phyloP scores from a whole-genome alignment of 2,888 invertebrate genomes.

The Harpagoxenus sublaevis region DNA sequence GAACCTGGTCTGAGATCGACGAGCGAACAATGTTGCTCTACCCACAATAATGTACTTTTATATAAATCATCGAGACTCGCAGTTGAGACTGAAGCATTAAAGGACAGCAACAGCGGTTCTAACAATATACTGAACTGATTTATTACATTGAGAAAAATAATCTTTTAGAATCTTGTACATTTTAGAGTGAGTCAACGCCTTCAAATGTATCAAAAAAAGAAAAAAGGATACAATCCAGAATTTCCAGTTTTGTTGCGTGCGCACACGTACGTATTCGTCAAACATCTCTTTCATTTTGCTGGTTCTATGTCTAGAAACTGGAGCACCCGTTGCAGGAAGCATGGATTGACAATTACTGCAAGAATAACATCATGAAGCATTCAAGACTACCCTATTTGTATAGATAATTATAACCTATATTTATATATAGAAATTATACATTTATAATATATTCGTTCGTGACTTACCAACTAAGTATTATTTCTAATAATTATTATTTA shows the following conservation, averaged over 20 bases:
- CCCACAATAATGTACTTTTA: conserved; percentile 96
- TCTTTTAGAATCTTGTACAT: background rate
- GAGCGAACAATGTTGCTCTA: conserved; percentile 98
- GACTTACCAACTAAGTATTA: background rate
- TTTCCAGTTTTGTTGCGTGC: conserved; percentile 98
- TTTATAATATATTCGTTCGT: conserved; percentile 5
- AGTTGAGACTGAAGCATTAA: conserved; percentile 96
- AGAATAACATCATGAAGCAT: conserved; percentile 65
- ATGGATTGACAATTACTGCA: conserved; percentile 96
- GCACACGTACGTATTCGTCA: conserved; percentile 94
- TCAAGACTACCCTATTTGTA: background rate
- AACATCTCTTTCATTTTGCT: conserved; percentile 98
- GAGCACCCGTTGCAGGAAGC: conserved; percentile 98
- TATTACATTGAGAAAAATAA: conserved; percentile 63
- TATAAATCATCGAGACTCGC: conserved; percentile 96
- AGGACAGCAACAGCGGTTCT: conserved; percentile 95
- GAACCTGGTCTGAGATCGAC: conserved; percentile 97
- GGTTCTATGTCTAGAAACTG: conserved; percentile 95
- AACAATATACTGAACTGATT: conserved; percentile 96
- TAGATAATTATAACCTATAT: background rate
- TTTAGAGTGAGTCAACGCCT: background rate
- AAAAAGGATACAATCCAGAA: conserved; percentile 98
- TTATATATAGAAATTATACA: background rate
- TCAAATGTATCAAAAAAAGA: background rate
- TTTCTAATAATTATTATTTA: conserved; percentile 6